Evolutionary conservation across 2,797 vertebrate genomes (phyloP), one percentile per base, ranked within the genome.

Genomic region (Holocentrus rufus): DNA sequence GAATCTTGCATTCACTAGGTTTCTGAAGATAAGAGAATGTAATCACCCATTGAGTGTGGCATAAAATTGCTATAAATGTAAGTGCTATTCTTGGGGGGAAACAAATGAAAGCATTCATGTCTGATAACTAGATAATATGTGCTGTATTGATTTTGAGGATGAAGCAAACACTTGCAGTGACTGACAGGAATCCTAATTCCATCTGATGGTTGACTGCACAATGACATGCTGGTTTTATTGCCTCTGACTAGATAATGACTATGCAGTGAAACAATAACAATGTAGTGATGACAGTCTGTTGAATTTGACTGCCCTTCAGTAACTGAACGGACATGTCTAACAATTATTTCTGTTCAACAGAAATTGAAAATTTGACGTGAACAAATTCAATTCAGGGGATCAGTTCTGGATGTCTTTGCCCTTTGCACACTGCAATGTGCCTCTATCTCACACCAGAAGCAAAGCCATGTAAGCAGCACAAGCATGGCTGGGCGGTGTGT

Each of bases 161-260:
- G 25, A 13, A 63, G n/a, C 5, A 14, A 65, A 20, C 2, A 39
- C 25, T 44, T 13, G 2, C 8, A 11, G 46, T 39, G 56, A 63
- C 7, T 62, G 31, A 49, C 17, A 64, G 22, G 14, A 5, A 62
- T 17, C 1, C 8, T n/a, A 4, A 9, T 11, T 42, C 36, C 1
- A 49, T 25, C 31, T 44, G 49, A 61, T 23, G 36, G 17, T 47
- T 77, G 44, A 75, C 64, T 59, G 50, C 36, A 39, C 57, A 54
- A 5, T 54, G 72, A 44, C 39, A 9, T 30, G 67, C 34, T 57
- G 64, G 58, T 69, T 64, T 58, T 55, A 69, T 67, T 80, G 42
- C 36, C 25, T 47, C 6, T 71, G 68, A 69, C 10, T 63, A 39
- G 4, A 3, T 65, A n/a, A 75, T 39, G 14, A 65, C 31, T 36